phyloP scores from a whole-genome alignment of 2,113 vertebrate species.

The Boulengeromyrus knoepffleri region DNA sequence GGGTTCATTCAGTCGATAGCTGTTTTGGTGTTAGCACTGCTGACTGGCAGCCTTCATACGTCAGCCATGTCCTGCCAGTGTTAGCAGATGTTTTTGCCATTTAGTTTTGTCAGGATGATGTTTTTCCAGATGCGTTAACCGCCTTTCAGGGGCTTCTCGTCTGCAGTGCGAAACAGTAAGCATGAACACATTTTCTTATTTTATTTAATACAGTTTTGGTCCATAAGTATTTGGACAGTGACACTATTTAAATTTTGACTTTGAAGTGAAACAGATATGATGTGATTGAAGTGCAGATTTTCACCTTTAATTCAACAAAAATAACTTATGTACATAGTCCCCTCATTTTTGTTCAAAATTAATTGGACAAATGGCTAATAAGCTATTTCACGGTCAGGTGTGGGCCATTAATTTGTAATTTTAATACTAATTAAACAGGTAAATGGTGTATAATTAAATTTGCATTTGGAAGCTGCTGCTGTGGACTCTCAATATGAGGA shows the following conservation, averaged over 20 bases:
- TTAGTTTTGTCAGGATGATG: conserved; percentile 39
- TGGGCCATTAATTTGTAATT: background rate
- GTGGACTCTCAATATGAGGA: background rate
- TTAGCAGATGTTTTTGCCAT: conserved; percentile 39
- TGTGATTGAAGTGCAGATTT: background rate
- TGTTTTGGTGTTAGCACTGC: conserved; percentile 31
- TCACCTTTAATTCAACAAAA: background rate
- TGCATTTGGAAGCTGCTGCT: background rate
- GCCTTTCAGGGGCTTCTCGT: conserved; percentile 38
- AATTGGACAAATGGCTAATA: background rate
- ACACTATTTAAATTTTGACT: background rate
- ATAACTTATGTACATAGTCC: background rate
- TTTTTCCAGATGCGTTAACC: conserved; percentile 28
- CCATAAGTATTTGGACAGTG: background rate
- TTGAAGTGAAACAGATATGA: background rate
- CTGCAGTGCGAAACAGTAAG: conserved; percentile 23
- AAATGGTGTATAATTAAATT: background rate
- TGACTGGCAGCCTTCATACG: conserved; percentile 37
- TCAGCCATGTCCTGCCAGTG: conserved; percentile 39
- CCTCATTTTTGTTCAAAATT: background rate
- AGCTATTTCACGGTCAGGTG: background rate
- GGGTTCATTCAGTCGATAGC: background rate
- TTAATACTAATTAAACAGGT: background rate
- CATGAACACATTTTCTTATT: background rate
- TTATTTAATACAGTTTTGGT: background rate